Percentiles rank a stretch among this genome's conserved stretches.
phyloP scores from a whole-genome alignment of 2,113 vertebrate genomes.

The Pavo muticus region DNA sequence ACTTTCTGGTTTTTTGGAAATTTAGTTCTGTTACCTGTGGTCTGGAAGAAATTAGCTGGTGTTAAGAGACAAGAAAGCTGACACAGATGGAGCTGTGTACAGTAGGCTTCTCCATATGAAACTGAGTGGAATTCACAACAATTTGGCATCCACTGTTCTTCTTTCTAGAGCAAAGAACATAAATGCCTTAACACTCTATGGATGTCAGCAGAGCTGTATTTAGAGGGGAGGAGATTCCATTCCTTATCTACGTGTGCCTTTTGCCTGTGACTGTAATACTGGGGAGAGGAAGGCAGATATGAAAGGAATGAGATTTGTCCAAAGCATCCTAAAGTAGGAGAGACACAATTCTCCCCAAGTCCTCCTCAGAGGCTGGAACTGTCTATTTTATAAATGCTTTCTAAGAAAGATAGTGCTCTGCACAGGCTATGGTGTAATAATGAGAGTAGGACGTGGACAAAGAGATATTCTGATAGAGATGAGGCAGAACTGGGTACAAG shows the following conservation, averaged over 20 bases:
- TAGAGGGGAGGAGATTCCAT: background rate
- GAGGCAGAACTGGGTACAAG: background rate
- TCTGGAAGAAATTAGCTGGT: background rate
- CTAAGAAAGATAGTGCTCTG: background rate
- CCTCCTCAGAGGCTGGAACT: background rate
- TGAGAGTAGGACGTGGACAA: background rate
- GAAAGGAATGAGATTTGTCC: background rate
- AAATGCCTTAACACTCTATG: fast-evolving
- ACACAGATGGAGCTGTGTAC: background rate
- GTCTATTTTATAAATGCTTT: background rate
- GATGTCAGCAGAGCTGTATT: background rate
- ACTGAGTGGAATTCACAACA: background rate
- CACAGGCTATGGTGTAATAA: background rate
- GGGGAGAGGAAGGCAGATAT: background rate
- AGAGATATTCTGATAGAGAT: background rate
- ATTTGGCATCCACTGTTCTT: background rate
- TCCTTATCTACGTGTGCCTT: background rate
- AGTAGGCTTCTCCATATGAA: background rate
- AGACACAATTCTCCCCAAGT: background rate
- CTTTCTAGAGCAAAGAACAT: background rate
- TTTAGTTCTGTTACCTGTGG: background rate
- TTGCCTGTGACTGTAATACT: background rate
- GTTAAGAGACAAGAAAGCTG: background rate
- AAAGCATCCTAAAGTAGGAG: background rate
- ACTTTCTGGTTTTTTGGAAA: background rate